Evolutionary conservation across 2,797 vertebrate species (phyloP).

Genomic region (Sebastes minor): DNA sequence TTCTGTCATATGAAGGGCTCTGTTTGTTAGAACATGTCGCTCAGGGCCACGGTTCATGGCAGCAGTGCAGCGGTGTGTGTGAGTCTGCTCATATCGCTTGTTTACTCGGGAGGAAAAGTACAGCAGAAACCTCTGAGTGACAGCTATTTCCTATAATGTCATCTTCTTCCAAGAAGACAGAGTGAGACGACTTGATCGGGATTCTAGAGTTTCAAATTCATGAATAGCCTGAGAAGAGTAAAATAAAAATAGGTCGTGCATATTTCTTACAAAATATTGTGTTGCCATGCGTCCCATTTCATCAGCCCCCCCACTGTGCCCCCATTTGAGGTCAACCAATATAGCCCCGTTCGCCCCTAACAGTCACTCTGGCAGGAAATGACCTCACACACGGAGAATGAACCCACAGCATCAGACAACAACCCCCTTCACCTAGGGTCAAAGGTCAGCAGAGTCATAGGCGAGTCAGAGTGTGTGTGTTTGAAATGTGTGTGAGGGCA

Average conservation of each 20-base stretch:
- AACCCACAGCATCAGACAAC: constrained; percentile 59
- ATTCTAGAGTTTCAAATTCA: background rate
- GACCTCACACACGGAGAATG: constrained; percentile 72
- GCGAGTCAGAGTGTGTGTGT: constrained; percentile 62
- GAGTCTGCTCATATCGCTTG: constrained; percentile 16
- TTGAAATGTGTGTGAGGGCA: constrained; percentile 50
- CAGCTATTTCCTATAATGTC: constrained; percentile 10
- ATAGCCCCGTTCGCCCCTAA: constrained; percentile 25
- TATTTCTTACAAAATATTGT: constrained; percentile 11
- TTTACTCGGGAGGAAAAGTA: constrained; percentile 24
- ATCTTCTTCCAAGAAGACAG: background rate
- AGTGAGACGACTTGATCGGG: background rate
- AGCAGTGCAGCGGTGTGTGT: constrained; percentile 19
- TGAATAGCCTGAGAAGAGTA: background rate
- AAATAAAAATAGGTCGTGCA: background rate
- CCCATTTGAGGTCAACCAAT: constrained; percentile 44
- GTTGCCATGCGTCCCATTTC: background rate
- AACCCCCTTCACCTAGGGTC: constrained; percentile 61
- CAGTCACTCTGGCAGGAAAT: constrained; percentile 66
- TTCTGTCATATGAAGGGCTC: constrained; percentile 32
- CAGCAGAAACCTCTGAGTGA: constrained; percentile 13
- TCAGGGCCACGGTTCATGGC: constrained; percentile 45
- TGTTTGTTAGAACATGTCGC: constrained; percentile 56
- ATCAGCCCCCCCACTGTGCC: constrained; percentile 15
- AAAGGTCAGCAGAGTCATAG: constrained; percentile 60